Conservation (phyloP, 1,140 invertebrate genomes). For the Drosophila ambigua region DNA sequence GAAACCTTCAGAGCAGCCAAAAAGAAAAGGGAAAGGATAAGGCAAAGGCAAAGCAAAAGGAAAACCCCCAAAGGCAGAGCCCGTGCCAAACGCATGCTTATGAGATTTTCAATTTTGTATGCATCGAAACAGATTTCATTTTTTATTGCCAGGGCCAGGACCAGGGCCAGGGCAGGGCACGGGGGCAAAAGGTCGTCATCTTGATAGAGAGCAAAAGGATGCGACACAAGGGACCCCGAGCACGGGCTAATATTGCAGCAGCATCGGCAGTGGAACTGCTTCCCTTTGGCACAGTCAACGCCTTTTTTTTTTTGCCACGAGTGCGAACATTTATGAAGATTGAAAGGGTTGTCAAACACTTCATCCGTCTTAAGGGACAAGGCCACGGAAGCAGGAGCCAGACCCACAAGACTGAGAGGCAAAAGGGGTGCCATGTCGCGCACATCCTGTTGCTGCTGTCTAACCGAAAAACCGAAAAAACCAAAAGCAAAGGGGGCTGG, state of each 20-base stretch:
- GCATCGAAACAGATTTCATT: constrained; percentile 82
- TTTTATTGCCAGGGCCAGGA: constrained; percentile 60
- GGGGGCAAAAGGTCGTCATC: constrained; percentile 71
- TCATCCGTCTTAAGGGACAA: constrained; percentile 72
- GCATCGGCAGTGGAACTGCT: constrained; percentile 14
- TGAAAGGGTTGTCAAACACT: constrained; percentile 83
- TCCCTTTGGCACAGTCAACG: constrained; percentile 47
- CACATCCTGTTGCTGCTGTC: constrained; percentile 46
- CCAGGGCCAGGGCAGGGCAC: constrained; percentile 3
- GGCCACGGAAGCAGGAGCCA: background rate
- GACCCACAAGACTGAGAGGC: constrained; percentile 9
- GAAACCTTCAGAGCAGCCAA: constrained; percentile 42
- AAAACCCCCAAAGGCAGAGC: constrained; percentile 27
- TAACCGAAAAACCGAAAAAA: background rate
- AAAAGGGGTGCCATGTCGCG: constrained; percentile 28
- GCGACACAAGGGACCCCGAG: constrained; percentile 69
- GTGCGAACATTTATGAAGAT: constrained; percentile 83
- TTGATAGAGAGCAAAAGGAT: constrained; percentile 74
- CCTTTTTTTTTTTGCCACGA: constrained; percentile 44
- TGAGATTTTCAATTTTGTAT: constrained; percentile 83
- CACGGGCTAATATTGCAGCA: constrained; percentile 67
- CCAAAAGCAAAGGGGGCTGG: constrained; percentile 11
- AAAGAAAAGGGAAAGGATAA: constrained; percentile 2
- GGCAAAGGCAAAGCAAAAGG: background rate
- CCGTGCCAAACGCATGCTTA: constrained; percentile 79